Evolutionary conservation across 2,797 vertebrate species (phyloP).

Genomic region (Schizopygopsis pylzovi): DNA sequence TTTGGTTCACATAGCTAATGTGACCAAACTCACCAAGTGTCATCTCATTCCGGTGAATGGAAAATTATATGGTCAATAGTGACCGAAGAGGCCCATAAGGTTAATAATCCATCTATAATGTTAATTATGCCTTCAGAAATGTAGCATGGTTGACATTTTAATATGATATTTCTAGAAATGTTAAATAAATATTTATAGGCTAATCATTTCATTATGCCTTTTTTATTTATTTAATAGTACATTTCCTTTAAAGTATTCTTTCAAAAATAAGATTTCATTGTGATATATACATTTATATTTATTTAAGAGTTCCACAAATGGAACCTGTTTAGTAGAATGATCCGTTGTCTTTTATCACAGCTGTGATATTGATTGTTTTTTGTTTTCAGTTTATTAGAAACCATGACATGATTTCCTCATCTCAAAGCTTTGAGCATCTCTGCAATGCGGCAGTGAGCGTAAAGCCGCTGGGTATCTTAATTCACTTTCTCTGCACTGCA

Average conservation of each 20-base stretch:
- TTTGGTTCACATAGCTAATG: too few species aligned
- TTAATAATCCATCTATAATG: not conserved
- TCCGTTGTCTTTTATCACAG: not conserved
- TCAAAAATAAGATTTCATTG: not conserved
- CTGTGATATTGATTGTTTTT: not conserved
- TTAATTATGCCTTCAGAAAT: too few species aligned
- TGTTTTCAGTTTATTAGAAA: not conserved
- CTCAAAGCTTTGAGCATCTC: not conserved
- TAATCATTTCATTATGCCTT: not conserved
- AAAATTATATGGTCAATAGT: too few species aligned
- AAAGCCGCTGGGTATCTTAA: conserved; percentile 13
- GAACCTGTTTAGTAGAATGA: not conserved
- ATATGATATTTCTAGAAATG: too few species aligned
- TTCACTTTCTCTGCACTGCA: conserved; percentile 43
- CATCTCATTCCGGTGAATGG: not conserved
- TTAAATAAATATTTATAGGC: not conserved
- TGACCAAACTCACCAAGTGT: not conserved
- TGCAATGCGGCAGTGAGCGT: conserved; percentile 33
- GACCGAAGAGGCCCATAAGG: not conserved
- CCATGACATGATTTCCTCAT: not conserved
- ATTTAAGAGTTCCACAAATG: not conserved
- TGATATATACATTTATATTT: not conserved
- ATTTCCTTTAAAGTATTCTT: not conserved
- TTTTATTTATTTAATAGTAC: too few species aligned
- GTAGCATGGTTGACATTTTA: too few species aligned